A percentile compares a stretch with the other conserved stretches of the same genome.
phyloP scores from a whole-genome alignment of 2,888 invertebrate genomes.

The Epistrophe eligans region DNA sequence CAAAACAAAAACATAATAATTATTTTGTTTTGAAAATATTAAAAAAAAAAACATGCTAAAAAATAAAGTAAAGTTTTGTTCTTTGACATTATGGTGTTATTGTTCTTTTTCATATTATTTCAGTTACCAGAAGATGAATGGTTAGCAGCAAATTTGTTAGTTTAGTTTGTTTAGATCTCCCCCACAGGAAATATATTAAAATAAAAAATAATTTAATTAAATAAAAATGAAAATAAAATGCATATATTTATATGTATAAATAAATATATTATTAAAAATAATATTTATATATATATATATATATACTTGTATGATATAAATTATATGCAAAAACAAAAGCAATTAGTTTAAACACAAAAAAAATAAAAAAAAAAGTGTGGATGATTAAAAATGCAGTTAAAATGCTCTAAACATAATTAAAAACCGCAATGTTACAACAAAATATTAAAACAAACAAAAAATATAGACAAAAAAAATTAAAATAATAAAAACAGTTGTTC shows the following conservation, averaged over 20 bases:
- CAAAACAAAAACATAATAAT: slow-evolving; percentile 38
- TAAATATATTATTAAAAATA: slow-evolving; percentile 35
- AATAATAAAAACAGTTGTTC: slow-evolving; percentile 57
- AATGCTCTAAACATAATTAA: slow-evolving; percentile 47
- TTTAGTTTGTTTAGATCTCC: slow-evolving; percentile 85
- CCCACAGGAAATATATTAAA: slow-evolving; percentile 45
- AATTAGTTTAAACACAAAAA: slow-evolving; percentile 52
- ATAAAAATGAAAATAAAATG: slow-evolving; percentile 31
- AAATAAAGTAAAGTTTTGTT: slow-evolving; percentile 54
- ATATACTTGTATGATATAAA: slow-evolving; percentile 56
- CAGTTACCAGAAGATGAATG: slow-evolving; percentile 95
- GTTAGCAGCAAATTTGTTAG: slow-evolving; percentile 94
- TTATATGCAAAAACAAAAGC: slow-evolving; percentile 54
- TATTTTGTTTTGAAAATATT: slow-evolving; percentile 8
- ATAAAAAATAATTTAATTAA: slow-evolving; percentile 38
- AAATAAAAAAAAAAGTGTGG: slow-evolving; percentile 40
- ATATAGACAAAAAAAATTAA: slow-evolving; percentile 65
- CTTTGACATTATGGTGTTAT: slow-evolving; percentile 68
- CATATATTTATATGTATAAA: slow-evolving; percentile 50
- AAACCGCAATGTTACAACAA: slow-evolving; percentile 56
- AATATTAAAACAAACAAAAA: slow-evolving; percentile 45
- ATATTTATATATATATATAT: slow-evolving; percentile 57
- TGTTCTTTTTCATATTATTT: slow-evolving; percentile 81
- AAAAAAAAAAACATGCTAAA: slow-evolving; percentile 31
- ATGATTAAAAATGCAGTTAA: slow-evolving; percentile 35